A percentile compares a stretch with the other conserved stretches of the same genome.
Conservation (phyloP, 2,113 vertebrate genomes). For the Stigmatopora argus region DNA sequence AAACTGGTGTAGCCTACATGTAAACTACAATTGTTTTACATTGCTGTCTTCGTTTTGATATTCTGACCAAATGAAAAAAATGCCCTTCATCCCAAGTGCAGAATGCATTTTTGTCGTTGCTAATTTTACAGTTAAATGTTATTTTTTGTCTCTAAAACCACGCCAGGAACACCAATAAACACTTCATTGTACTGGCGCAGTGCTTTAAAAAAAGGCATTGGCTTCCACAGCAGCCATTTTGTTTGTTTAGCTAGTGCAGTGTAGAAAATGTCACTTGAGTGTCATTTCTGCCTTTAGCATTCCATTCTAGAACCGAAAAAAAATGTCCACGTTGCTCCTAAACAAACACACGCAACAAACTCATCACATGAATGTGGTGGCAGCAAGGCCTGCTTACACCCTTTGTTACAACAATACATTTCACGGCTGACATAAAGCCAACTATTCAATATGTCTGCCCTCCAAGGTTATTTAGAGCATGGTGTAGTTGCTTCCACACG, state of each 20-base stretch:
- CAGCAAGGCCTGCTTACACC: not conserved
- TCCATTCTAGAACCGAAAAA: not conserved
- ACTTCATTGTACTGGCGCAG: conserved; percentile 16
- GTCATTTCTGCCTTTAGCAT: not conserved
- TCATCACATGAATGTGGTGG: not conserved
- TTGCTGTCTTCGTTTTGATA: not conserved
- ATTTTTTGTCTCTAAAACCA: not conserved
- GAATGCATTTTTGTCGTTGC: not conserved
- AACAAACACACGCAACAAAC: not conserved
- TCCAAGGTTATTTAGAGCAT: conserved; percentile 21
- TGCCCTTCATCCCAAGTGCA: no score
- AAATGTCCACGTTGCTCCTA: not conserved
- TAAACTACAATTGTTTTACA: not conserved
- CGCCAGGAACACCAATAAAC: not conserved
- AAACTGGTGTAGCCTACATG: not conserved
- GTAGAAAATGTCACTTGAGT: not conserved
- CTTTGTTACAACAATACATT: not conserved
- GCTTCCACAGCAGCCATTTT: conserved; percentile 60
- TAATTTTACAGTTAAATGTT: not conserved
- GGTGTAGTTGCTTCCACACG: conserved; percentile 45
- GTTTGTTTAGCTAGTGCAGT: conserved; percentile 13
- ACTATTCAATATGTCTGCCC: conserved; percentile 11
- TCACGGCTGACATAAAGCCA: conserved; percentile 36
- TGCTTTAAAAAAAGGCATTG: conserved; percentile 8
- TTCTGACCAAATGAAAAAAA: not conserved